Conservation (phyloP, 2,888 invertebrate species). For the Neuroscelio doddi region DNA sequence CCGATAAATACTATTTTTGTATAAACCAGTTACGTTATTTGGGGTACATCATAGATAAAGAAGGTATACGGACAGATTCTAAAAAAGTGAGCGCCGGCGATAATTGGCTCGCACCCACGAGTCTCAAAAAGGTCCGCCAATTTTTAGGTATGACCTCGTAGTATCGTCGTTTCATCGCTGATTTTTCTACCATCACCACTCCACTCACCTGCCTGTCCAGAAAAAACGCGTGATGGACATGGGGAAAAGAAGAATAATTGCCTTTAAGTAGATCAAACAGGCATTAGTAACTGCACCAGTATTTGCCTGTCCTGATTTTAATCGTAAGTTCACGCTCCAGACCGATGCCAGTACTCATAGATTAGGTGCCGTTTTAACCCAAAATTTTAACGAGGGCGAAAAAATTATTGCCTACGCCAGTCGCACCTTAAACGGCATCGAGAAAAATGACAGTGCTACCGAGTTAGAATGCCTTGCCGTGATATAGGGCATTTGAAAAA, state of each 20-base stretch:
- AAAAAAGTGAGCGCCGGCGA: too few relatives aligned
- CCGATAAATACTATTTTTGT: too few relatives aligned
- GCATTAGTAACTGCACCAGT: conserved; percentile 6
- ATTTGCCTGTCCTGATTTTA: conserved; percentile 16
- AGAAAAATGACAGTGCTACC: conserved; percentile 46
- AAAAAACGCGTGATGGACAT: not conserved
- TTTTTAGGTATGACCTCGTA: too few relatives aligned
- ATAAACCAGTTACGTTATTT: too few relatives aligned
- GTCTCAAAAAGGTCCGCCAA: too few relatives aligned
- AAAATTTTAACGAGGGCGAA: conserved; percentile 8
- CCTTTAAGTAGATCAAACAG: not conserved
- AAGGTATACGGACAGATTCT: too few relatives aligned
- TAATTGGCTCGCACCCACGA: too few relatives aligned
- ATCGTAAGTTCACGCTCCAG: conserved; percentile 12
- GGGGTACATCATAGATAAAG: too few relatives aligned
- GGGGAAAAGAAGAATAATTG: conserved; percentile 5
- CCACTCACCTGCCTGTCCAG: too few relatives aligned
- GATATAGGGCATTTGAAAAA: conserved; percentile 44
- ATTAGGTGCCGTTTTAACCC: conserved; percentile 18
- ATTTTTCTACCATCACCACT: too few relatives aligned
- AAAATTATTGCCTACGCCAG: conserved; percentile 33
- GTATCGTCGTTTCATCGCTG: too few relatives aligned
- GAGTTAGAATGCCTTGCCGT: conserved; percentile 50
- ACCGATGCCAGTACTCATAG: conserved; percentile 22
- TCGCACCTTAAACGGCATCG: conserved; percentile 11